Evolutionary conservation across 2,797 vertebrate genomes (phyloP).

Genomic region (Enteromius argenteus): DNA sequence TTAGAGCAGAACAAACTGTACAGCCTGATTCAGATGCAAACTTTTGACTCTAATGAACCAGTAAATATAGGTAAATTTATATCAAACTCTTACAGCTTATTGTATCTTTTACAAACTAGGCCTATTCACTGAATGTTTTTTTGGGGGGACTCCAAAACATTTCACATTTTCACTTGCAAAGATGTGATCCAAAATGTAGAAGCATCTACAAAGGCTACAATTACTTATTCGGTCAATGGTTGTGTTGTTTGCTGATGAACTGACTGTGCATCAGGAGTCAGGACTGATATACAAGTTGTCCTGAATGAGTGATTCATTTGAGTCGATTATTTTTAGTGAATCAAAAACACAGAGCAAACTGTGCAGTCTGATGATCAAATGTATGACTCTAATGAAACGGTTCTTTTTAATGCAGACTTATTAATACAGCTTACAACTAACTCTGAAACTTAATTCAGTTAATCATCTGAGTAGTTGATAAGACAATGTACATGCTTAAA

Average conservation of each 20-base stretch:
- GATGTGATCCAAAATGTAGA: not conserved
- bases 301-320: not conserved
- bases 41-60: not conserved
- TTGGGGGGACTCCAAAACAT: not conserved
- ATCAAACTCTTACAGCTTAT: not conserved
- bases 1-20: not conserved
- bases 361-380: not conserved
- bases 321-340: not conserved
- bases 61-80: not conserved
- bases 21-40: not conserved
- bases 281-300: slow-evolving; percentile 22
- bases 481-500: not conserved
- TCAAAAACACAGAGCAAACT: not conserved
- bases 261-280: slow-evolving; percentile 4
- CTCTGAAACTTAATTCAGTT: not conserved
- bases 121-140: not conserved
- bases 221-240: not conserved
- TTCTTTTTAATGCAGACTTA: not conserved
- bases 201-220: not conserved
- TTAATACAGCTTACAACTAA: not conserved
- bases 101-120: not conserved
- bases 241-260: not conserved
- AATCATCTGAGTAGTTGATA: not conserved
- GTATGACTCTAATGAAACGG: not conserved
- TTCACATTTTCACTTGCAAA: not conserved